phyloP scores from a whole-genome alignment of 1,140 invertebrate species.

The Cecropterus lyciades region DNA sequence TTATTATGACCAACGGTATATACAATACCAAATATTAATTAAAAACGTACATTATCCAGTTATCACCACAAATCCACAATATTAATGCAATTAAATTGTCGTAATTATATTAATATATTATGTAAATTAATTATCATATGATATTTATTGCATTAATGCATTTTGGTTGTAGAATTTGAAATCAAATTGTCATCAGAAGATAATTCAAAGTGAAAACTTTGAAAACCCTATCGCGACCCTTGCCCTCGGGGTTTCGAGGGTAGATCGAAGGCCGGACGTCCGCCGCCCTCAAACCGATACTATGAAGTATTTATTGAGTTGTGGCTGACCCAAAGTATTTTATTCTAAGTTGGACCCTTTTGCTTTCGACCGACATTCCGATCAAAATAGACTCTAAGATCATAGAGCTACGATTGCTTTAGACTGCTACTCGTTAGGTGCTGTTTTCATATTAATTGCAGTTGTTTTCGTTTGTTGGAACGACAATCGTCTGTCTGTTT shows the following conservation, averaged over 20 bases:
- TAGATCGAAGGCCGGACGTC: slow-evolving; percentile 73
- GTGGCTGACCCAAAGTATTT: slow-evolving; percentile 78
- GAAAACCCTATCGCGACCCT: slow-evolving; percentile 46
- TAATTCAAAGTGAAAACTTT: slow-evolving; percentile 22
- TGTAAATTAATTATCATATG: no score
- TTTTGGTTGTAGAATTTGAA: not conserved
- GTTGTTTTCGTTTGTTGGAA: slow-evolving; percentile 50
- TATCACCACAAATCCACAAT: no score
- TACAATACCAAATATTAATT: no score
- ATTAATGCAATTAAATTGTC: no score
- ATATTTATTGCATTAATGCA: no score
- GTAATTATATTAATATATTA: no score
- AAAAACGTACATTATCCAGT: no score
- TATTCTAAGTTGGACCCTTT: slow-evolving; percentile 76
- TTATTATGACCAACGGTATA: no score
- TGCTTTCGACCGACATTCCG: slow-evolving; percentile 13
- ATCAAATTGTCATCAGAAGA: slow-evolving; percentile 31
- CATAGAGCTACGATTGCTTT: slow-evolving; percentile 17
- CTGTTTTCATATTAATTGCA: slow-evolving; percentile 49
- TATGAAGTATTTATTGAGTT: slow-evolving; percentile 83
- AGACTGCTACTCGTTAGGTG: slow-evolving; percentile 29
- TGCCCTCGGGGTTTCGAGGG: slow-evolving; percentile 45
- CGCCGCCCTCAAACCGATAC: slow-evolving; percentile 73
- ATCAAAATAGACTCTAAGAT: not conserved
- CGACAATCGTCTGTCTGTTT: slow-evolving; percentile 40